A percentile compares a stretch with the other conserved stretches of the same genome.
phyloP scores from a whole-genome alignment of 1,140 invertebrate genomes.

The Cheumatopsyche charites region DNA sequence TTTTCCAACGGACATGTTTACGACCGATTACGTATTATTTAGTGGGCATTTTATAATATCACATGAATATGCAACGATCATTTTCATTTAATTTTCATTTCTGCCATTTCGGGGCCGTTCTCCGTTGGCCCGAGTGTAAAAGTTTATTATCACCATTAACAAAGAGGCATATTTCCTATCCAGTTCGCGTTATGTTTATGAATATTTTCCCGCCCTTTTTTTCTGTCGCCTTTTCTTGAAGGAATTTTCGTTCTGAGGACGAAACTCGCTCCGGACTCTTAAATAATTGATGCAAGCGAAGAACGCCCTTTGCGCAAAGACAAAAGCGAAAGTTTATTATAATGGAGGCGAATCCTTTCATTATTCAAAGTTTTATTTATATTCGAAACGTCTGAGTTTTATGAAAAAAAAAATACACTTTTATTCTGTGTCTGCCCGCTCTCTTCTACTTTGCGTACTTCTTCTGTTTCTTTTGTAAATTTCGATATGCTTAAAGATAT shows the following conservation, averaged over 20 bases:
- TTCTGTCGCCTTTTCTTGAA: neutral
- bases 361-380: conserved; percentile 21
- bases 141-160: conserved; percentile 23
- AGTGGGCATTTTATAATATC: no score
- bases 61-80: no score
- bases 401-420: neutral
- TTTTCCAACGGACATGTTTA: no score
- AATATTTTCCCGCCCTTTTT: neutral
- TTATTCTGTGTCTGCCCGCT: neutral
- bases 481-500: no score
- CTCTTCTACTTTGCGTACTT: neutral
- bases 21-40: no score
- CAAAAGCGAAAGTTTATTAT: conserved; percentile 20
- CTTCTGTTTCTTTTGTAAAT: neutral
- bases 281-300: conserved; percentile 13
- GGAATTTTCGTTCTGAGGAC: no score
- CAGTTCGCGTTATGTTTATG: neutral
- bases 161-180: conserved; percentile 6
- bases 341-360: conserved; percentile 2
- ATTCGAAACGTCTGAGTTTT: conserved; percentile 2
- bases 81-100: no score
- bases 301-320: conserved; percentile 15
- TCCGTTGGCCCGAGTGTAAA: neutral
- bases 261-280: conserved; percentile 2
- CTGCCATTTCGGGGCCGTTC: no score